These are phyloP conservation scores for Zootoca vivipara DNA, from an alignment of 2,113 vertebrate species.

Conservation along the genomic window DNA sequence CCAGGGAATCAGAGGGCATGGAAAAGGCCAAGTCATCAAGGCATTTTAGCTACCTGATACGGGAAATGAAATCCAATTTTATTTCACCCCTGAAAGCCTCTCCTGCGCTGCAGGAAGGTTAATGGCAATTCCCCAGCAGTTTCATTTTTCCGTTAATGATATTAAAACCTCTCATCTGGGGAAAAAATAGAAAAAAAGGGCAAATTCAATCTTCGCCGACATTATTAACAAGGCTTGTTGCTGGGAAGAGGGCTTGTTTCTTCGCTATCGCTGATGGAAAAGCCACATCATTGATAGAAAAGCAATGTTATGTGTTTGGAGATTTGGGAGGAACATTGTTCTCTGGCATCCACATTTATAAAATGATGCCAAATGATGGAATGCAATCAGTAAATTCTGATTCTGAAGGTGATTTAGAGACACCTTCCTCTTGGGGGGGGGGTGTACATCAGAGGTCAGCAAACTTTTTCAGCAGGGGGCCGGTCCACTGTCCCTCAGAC, in stretches of 20 bases:
- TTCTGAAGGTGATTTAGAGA: too few species aligned
- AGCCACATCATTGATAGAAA: not conserved
- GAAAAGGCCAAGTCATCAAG: not conserved
- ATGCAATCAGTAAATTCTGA: too few species aligned
- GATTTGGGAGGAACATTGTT: too few species aligned
- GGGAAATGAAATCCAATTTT: not conserved
- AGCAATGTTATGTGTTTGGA: too few species aligned
- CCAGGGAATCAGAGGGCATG: not conserved
- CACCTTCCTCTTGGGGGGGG: too few species aligned
- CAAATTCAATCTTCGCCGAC: not conserved
- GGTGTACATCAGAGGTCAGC: too few species aligned
- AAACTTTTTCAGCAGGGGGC: too few species aligned
- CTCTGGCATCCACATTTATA: too few species aligned
- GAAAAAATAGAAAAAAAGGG: not conserved
- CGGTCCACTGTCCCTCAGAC: too few species aligned
- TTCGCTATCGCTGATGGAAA: too few species aligned
- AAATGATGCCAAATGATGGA: too few species aligned
- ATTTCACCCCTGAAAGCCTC: not conserved
- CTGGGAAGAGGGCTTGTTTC: not conserved
- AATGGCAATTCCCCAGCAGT: not conserved
- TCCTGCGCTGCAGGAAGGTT: not conserved
- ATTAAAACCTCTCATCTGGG: not conserved
- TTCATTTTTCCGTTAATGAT: not conserved
- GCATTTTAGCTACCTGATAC: not conserved
- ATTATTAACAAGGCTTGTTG: not conserved